These are phyloP conservation scores for Aromia moschata DNA, from an alignment of 2,888 invertebrate genomes.

Conservation along the genomic window DNA sequence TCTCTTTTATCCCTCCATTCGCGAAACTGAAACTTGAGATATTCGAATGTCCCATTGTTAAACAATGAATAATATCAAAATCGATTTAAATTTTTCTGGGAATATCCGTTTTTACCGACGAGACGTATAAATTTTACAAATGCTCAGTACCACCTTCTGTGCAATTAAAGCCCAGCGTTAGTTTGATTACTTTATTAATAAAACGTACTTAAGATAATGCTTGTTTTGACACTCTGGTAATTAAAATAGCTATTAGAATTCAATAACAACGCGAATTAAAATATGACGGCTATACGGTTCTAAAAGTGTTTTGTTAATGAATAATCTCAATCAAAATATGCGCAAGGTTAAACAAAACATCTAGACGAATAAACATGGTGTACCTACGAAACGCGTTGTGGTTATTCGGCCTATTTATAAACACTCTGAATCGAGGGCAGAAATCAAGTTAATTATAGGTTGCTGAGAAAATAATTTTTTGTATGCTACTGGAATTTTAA, in stretches of 20 bases:
- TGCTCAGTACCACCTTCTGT: neutral
- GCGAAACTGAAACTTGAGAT: too few species aligned
- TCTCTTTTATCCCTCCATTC: too few species aligned
- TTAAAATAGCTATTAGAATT: neutral
- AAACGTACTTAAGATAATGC: too few species aligned
- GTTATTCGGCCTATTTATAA: slow-evolving; percentile 1
- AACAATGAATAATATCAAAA: neutral
- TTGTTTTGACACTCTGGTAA: neutral
- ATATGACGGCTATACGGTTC: neutral
- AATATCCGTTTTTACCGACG: neutral
- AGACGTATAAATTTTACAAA: neutral
- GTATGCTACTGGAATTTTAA: neutral
- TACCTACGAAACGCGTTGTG: slow-evolving; percentile 2
- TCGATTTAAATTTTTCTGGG: neutral
- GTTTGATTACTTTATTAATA: too few species aligned
- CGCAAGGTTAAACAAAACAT: neutral
- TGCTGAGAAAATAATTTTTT: neutral
- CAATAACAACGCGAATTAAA: neutral
- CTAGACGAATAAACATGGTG: neutral
- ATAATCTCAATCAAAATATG: neutral
- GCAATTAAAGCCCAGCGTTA: too few species aligned
- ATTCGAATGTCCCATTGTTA: too few species aligned
- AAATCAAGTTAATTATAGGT: neutral
- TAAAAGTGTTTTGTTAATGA: neutral
- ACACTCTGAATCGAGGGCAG: neutral